These are phyloP conservation scores for Blera fallax DNA, from an alignment of 2,888 invertebrate genomes.

Conservation along the genomic window DNA sequence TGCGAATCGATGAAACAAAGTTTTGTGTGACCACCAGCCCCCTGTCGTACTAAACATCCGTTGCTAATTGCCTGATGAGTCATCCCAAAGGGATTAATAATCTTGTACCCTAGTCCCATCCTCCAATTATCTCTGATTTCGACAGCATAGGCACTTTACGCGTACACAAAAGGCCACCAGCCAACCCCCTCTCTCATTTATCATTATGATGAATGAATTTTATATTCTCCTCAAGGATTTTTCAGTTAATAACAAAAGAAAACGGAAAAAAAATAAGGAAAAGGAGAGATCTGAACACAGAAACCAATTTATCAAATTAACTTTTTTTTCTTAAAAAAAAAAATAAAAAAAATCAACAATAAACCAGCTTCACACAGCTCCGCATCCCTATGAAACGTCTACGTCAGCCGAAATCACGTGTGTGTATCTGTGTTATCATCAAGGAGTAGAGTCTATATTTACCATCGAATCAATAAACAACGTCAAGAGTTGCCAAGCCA, in stretches of 20 bases:
- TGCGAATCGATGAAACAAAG: background rate
- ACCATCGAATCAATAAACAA: slow-evolving; percentile 43
- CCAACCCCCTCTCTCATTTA: slow-evolving; percentile 39
- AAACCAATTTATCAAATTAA: slow-evolving; percentile 58
- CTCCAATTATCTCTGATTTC: slow-evolving; percentile 35
- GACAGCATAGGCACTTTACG: slow-evolving; percentile 24
- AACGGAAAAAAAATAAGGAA: background rate
- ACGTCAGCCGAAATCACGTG: slow-evolving; percentile 35
- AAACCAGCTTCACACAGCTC: background rate
- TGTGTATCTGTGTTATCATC: background rate
- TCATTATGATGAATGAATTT: slow-evolving; percentile 69
- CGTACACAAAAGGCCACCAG: slow-evolving; percentile 3
- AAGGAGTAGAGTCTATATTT: slow-evolving; percentile 21
- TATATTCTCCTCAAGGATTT: slow-evolving; percentile 26
- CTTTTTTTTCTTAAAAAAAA: background rate
- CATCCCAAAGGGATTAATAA: slow-evolving; percentile 45
- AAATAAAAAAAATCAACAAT: background rate
- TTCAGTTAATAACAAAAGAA: slow-evolving; percentile 20
- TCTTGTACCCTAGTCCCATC: background rate
- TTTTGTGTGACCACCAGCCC: background rate
- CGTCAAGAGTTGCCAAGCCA: slow-evolving; percentile 25
- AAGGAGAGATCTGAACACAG: background rate
- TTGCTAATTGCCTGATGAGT: slow-evolving; percentile 40
- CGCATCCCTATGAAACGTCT: background rate
- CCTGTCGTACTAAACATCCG: background rate